These are phyloP conservation scores for Thera britannica DNA, from an alignment of 2,888 invertebrate species.

Conservation along the genomic window DNA sequence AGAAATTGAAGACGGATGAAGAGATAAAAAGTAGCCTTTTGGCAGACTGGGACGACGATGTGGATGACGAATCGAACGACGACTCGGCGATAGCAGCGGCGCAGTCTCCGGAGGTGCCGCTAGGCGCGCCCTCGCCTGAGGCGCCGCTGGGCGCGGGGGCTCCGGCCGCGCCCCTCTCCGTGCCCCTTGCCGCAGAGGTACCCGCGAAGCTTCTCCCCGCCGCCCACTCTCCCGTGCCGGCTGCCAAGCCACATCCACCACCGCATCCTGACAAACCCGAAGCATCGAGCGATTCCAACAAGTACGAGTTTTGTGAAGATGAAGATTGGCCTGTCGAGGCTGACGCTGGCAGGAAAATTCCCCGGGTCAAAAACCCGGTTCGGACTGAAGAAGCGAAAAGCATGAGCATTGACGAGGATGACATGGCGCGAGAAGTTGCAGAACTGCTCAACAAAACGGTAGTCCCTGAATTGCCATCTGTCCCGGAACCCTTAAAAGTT, in stretches of 20 bases:
- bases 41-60: constrained; percentile 91
- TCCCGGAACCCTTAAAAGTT: constrained; percentile 78
- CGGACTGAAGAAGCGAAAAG: constrained; percentile 73
- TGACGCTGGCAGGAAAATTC: constrained; percentile 86
- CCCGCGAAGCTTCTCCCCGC: constrained; percentile 56
- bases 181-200: constrained; percentile 58
- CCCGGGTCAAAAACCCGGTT: constrained; percentile 83
- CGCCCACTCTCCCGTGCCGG: constrained; percentile 52
- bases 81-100: constrained; percentile 54
- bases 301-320: constrained; percentile 92
- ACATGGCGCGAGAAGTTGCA: constrained; percentile 84
- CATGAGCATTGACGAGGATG: constrained; percentile 73
- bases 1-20: constrained; percentile 84
- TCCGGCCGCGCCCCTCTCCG: constrained; percentile 59
- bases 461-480: constrained; percentile 83
- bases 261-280: constrained; percentile 69
- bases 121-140: constrained; percentile 67
- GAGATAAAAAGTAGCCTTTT: constrained; percentile 89
- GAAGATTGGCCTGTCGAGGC: constrained; percentile 85
- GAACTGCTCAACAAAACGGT: constrained; percentile 86
- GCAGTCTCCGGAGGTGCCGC: constrained; percentile 67
- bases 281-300: constrained; percentile 86
- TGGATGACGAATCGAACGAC: constrained; percentile 70
- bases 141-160: constrained; percentile 68
- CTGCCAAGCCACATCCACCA: constrained; percentile 58